Base-by-base conservation (phyloP, 1,140 invertebrate genomes). In the Daktulosphaira vitifoliae region DNA sequence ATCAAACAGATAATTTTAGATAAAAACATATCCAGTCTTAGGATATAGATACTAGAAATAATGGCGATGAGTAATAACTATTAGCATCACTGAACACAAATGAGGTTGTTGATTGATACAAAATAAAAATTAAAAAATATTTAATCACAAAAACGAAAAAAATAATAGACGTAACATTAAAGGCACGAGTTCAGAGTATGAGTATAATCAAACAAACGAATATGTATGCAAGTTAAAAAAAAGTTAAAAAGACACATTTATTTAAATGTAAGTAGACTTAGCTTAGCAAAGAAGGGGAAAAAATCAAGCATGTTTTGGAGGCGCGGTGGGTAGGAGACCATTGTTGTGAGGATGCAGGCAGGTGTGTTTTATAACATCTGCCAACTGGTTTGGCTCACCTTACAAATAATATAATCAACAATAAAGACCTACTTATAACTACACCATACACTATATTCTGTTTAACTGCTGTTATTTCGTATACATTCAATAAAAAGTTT, bases 381-480 rank as follows among this genome's bases (percentile, higher is more conserved):
- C 56, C 56, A 46, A 62, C 56, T 62, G 56, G 56, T 62, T 62
- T 62, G 56, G 56, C 44, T 62, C 56, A 62, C 56, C 56, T 62
- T 62, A 62, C 56, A 62, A 62, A 62, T 59, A 59, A 59, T 48
- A 62, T 62, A 62, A 62, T 46, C 56, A 62, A 62, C 56, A 62
- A 62, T 62, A 62, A 62, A 62, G 56, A 62, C 56, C 56, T 62
- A 62, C 56, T 48, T 62, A 62, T 48, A 46, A 25, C 42, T 48
- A 62, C 39, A 7, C 9, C 15, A n/a, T 44, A 44, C 42, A 42
- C 25, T 38, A 44, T 44, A n/a, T 23, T 25, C 20, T 22, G 20
- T 44, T n/a, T 44, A 44, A 56, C 38, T 46, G 25, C 54, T 46
- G 42, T 6, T 56, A 23, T 23, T 11, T 25, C 25, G 38, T 18